A percentile compares a stretch with the other conserved stretches of the same genome.
Conservation (phyloP, 2,113 vertebrate genomes). For the Petrocephalus microphthalmus region DNA sequence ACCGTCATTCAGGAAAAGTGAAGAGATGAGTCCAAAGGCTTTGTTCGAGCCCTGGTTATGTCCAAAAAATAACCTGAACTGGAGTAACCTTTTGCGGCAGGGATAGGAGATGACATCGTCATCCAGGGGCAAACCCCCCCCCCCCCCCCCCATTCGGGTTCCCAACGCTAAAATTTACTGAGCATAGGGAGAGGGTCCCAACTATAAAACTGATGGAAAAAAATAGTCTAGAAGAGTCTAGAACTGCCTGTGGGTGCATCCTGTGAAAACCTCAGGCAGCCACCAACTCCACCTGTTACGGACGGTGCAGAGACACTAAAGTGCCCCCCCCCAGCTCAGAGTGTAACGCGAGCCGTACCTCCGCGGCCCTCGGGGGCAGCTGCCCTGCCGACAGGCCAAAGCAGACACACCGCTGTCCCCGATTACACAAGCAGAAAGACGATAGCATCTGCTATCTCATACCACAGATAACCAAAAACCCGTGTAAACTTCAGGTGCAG, state of each 20-base stretch:
- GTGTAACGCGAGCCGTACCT: not conserved
- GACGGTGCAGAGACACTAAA: not conserved
- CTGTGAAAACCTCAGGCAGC: not conserved
- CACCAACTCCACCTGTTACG: not conserved
- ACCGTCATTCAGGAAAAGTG: not conserved
- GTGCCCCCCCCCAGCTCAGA: not conserved
- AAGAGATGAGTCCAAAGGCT: not conserved
- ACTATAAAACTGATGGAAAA: not conserved
- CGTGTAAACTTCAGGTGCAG: not conserved
- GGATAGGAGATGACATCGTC: not conserved
- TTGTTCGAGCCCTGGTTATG: not conserved
- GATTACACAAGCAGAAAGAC: not conserved
- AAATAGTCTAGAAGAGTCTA: not conserved
- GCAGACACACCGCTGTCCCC: not conserved
- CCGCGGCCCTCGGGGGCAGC: not conserved
- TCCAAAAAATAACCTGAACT: not conserved
- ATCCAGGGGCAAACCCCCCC: not conserved
- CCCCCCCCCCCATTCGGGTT: not conserved
- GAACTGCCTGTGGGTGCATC: not conserved
- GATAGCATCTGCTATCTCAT: not conserved
- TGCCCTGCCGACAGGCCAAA: not conserved
- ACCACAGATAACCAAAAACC: not conserved
- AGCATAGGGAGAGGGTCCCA: not conserved
- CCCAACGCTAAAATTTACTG: not conserved
- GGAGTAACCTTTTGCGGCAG: not conserved